Evolutionary conservation across 2,797 vertebrate species (phyloP), one percentile per base, ranked within the genome.

Genomic region (Danio albolineatus): DNA sequence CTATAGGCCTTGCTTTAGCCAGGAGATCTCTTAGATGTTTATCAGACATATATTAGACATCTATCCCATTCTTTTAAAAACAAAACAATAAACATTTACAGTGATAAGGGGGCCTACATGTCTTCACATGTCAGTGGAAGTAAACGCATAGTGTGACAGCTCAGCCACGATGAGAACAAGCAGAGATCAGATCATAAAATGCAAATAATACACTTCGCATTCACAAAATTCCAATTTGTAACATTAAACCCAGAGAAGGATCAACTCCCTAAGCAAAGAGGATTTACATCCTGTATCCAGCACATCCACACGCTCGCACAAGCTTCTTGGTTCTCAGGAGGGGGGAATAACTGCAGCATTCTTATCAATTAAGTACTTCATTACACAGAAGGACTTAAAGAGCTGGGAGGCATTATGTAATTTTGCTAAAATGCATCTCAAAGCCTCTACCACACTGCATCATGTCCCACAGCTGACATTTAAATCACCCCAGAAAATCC

Each of bases 301-400:
- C 19, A 46, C 62, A 67, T 7, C n/a, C 44, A 48, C 21, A 66
- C 60, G 62, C 49, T 10, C 17, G 41, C 61, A 56, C 49, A 57
- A 10, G 1, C 71, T 39, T 57, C 28, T 44, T 59, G 12, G 10
- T 59, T 57, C 53, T 78, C 76, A 61, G 21, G 28, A 28, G 51
- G 21, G 48, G 3, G 16, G 88, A 88, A 90, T 92, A 92, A 93
- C 90, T 91, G 90, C 91, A 89, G 89, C 90, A 89, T 89, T 89
- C 89, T 91, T 91, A 88, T 91, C 87, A 88, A 87, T 89, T 88
- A 89, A 85, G 85, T 88, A 87, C 85, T 90, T 91, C 82, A 78
- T 90, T 91, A 83, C 85, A 89, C 87, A 83, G 80, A 86, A 88
- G 85, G 81, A 84, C 79, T 86, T 76, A 81, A 71, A 73, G 86